Evolutionary conservation across 2,113 vertebrate genomes (phyloP), one percentile per base, ranked within the genome.

Genomic region (rabbit (Oryctolagus cuniculus)): DNA sequence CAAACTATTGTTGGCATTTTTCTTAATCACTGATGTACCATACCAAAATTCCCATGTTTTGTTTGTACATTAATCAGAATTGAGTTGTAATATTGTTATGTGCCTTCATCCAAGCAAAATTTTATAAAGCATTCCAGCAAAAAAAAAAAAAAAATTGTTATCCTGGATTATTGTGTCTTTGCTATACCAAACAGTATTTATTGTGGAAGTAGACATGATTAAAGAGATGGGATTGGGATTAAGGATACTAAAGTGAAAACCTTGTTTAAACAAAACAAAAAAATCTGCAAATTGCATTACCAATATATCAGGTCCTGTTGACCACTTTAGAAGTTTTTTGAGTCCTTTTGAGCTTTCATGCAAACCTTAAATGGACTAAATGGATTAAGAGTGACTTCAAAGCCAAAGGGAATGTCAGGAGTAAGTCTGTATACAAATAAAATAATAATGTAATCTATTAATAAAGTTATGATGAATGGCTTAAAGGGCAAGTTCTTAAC

Each of bases 1-100:
- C 77, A 97, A 96, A 95, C 96, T 98, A 73, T 97, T 98, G 92
- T 96, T 95, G 95, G 96, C 96, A 90, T 70, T 97, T 81, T 94
- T 93, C 92, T 96, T 91, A 49, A 89, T 97, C 85, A 66, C 78
- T 96, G 98, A 97, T 98, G 98, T 98, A 98, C 92, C 95, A 82
- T 96, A 96, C 94, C 93, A 96, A 75, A 93, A 95, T 97, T 78
- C 96, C 98, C 97, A 97, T 97, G 95, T 95, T 98, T 98, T 98
- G 97, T 98, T 98, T 98, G 98, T 98, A 98, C 98, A 97, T 97
- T 97, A 86, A 96, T 97, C 93, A 97, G 72, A 97, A 96, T 95
- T 92, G 55, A 95, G 93, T 96, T 97, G 53, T 97, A 96, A 93
- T 53, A 87, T 63, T 97, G 94, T 97, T 97, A 86, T 96, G 88